These are phyloP conservation scores for Calliphora vicina DNA, from an alignment of 1,140 invertebrate genomes.

Conservation along the genomic window DNA sequence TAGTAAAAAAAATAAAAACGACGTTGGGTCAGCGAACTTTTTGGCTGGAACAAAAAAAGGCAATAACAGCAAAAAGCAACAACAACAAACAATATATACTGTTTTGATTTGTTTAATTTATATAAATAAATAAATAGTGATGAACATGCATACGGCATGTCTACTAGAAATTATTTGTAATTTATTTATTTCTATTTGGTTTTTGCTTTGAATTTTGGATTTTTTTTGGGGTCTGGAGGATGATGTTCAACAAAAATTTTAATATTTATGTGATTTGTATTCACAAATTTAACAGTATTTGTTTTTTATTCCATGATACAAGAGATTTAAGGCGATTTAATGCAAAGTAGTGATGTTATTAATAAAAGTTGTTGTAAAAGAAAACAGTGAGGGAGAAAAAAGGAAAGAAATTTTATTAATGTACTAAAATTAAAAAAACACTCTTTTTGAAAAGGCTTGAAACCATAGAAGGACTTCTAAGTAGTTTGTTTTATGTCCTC, in stretches of 20 bases:
- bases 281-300: background rate
- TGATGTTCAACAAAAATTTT: background rate
- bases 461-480: too few species aligned
- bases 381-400: background rate
- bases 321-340: too few species aligned
- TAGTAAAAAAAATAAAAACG: background rate
- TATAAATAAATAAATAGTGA: background rate
- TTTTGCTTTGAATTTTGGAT: background rate
- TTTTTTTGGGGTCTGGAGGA: background rate
- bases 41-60: background rate
- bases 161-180: background rate
- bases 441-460: too few species aligned
- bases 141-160: background rate
- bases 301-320: background rate
- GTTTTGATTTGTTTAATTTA: slow-evolving; percentile 2
- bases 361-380: too few species aligned
- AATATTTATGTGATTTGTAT: background rate
- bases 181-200: background rate
- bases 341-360: too few species aligned
- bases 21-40: background rate
- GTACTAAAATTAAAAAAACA: too few species aligned
- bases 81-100: background rate
- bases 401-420: too few species aligned
- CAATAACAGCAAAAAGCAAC: background rate
- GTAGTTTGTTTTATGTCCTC: too few species aligned